A percentile compares a stretch with the other conserved stretches of the same genome.
These are phyloP conservation scores for Reticulitermes lucifugus DNA, from an alignment of 2,888 invertebrate species.

Conservation along the genomic window DNA sequence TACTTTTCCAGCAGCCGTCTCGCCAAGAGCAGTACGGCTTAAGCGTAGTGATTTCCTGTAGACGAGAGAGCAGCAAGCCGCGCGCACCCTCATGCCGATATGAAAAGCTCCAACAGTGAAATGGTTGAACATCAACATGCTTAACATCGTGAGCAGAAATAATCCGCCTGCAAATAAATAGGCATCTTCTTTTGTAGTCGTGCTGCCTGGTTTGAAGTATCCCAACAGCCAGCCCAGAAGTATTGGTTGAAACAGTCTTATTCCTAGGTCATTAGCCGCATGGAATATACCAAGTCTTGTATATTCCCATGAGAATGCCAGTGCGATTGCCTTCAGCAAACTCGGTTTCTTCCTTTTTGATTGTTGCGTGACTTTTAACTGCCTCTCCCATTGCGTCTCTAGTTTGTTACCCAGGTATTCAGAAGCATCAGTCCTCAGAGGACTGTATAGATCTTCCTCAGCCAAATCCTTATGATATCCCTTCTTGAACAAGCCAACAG, in stretches of 20 bases:
- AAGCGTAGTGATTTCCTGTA: conserved; percentile 77
- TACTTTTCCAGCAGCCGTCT: conserved; percentile 88
- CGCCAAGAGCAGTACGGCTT: conserved; percentile 76
- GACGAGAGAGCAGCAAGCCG: conserved; percentile 85
- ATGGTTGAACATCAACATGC: conserved; percentile 74
- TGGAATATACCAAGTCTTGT: conserved; percentile 68
- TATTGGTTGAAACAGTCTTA: conserved; percentile 75
- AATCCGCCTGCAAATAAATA: conserved; percentile 60
- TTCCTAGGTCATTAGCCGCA: conserved; percentile 55
- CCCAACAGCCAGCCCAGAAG: conserved; percentile 73
- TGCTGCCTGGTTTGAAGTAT: conserved; percentile 71
- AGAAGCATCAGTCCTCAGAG: conserved; percentile 60
- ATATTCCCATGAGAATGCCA: conserved; percentile 77
- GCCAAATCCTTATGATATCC: conserved; percentile 60
- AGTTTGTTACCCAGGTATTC: conserved; percentile 60
- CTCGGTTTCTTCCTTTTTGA: conserved; percentile 66
- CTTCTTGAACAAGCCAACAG: conserved; percentile 61
- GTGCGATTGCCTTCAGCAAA: conserved; percentile 73
- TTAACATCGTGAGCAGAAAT: conserved; percentile 60
- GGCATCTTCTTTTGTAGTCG: conserved; percentile 67
- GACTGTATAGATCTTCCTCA: conserved; percentile 61
- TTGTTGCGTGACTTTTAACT: conserved; percentile 69
- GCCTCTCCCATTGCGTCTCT: conserved; percentile 73
- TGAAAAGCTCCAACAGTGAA: conserved; percentile 76
- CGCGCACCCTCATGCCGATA: conserved; percentile 83